Percentiles rank a stretch among this genome's conserved stretches.
phyloP scores from a whole-genome alignment of 2,113 vertebrate species.

The Neogobius melanostomus region DNA sequence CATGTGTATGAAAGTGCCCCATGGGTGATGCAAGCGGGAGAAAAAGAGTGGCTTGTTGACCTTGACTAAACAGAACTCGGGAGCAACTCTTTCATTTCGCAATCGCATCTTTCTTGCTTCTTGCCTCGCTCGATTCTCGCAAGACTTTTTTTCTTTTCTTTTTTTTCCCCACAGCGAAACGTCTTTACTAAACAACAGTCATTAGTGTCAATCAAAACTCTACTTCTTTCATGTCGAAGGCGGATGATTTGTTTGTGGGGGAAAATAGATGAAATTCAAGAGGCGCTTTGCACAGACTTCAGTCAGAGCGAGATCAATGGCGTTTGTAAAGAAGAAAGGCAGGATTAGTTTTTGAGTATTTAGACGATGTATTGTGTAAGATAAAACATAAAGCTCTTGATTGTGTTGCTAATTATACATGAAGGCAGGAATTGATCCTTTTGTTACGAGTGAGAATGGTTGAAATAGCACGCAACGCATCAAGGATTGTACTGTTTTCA shows the following conservation, averaged over 20 bases:
- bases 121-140: background rate
- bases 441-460: no score
- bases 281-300: background rate
- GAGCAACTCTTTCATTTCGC: no score
- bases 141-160: background rate
- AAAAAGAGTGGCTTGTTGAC: constrained; percentile 2
- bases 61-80: background rate
- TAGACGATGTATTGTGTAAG: background rate
- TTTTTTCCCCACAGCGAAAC: constrained; percentile 3
- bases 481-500: no score
- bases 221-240: background rate
- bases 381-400: background rate
- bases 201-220: constrained; percentile 20
- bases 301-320: background rate
- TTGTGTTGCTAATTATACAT: background rate
- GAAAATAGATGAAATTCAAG: background rate
- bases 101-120: background rate
- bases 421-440: no score
- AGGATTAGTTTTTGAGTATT: background rate
- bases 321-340: background rate
- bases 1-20: background rate
- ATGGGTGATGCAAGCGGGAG: background rate
- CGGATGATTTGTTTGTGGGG: background rate
- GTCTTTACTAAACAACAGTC: constrained; percentile 5
- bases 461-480: no score